Evolutionary conservation across 53 echinoderm and acorn worm genomes (phyloP), one percentile per base, ranked within the genome.

Genomic region (Hippasteria phrygiana): DNA sequence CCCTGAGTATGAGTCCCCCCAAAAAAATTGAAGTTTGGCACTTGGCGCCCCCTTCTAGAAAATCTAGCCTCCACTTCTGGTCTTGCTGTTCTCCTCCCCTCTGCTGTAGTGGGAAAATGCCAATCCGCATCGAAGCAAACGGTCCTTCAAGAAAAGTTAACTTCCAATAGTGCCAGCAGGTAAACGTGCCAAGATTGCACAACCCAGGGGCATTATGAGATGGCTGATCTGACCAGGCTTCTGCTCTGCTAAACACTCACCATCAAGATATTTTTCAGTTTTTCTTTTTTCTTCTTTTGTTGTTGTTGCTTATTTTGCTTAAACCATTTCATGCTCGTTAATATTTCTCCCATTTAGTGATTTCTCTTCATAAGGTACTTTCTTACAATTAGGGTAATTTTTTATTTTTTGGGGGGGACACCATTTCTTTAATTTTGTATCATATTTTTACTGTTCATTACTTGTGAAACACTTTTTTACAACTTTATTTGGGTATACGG

Each of bases 141-240:
- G 31, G 82, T 66, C 64, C 82, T 82, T 29, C 82, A 82, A 82
- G 82, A 82, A 65, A 65, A 18, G 82, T 3, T 82, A 17, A 82
- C 82, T 45, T 43, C 82, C n/a, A 64, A 46, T 66, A 64, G 42
- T 48, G 9, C 46, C 82, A 63, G 64, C 82, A 82, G 82, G 82
- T 82, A 82, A 65, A 29, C 26, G 43, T 33, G 10, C 33, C 17
- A 59, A 11, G 22, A 18, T 22, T 59, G 22, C 24, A 59, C 5
- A 8, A 14, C 33, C 53, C 33, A 37, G 6, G 78, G 59, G n/a
- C 62, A 79, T 79, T 62, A 62, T 59, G 62, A 79, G 79, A 62
- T 79, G 77, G 37, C 12, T 16, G 26, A 31, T 55, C 59, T 79
- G 79, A 79, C 43, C 79, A 62, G 41, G 5, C 62, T 17, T 31